Evolutionary conservation across 2,113 vertebrate species (phyloP).

Genomic region (Choloepus hoffmanni): DNA sequence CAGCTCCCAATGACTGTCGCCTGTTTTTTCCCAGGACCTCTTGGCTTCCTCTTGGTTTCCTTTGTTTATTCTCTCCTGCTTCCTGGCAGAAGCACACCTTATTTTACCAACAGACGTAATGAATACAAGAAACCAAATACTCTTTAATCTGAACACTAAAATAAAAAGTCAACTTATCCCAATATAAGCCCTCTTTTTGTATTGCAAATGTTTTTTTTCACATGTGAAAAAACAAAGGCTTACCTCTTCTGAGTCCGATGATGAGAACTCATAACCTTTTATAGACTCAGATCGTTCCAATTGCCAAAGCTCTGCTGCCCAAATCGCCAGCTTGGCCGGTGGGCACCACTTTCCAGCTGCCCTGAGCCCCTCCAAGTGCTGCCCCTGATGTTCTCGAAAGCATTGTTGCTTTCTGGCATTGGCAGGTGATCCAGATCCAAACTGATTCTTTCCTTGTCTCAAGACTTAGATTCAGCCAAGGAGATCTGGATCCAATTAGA

Average conservation of each 20-base stretch:
- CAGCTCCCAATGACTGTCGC: neutral
- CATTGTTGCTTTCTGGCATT: neutral
- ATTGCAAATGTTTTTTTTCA: neutral
- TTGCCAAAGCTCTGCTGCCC: neutral
- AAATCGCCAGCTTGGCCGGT: neutral
- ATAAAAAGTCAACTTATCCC: neutral
- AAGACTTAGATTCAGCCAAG: neutral
- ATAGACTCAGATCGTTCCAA: neutral
- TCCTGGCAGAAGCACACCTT: neutral
- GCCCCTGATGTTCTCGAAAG: neutral
- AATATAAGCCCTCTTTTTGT: neutral
- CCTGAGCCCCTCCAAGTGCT: neutral
- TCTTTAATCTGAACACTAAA: conserved; percentile 17
- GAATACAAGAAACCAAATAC: neutral
- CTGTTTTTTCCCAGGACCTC: neutral
- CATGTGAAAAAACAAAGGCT: no score
- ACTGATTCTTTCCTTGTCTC: neutral
- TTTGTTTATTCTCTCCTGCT: neutral
- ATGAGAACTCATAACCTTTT: neutral
- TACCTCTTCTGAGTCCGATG: neutral
- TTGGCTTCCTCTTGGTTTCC: neutral
- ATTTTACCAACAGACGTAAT: conserved; percentile 9
- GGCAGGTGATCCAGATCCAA: neutral
- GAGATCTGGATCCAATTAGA: neutral
- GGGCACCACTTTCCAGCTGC: neutral